Percentiles rank a stretch among this genome's conserved stretches.
Conservation (phyloP, 1,140 invertebrate species). For the Trichogramma pretiosum region DNA sequence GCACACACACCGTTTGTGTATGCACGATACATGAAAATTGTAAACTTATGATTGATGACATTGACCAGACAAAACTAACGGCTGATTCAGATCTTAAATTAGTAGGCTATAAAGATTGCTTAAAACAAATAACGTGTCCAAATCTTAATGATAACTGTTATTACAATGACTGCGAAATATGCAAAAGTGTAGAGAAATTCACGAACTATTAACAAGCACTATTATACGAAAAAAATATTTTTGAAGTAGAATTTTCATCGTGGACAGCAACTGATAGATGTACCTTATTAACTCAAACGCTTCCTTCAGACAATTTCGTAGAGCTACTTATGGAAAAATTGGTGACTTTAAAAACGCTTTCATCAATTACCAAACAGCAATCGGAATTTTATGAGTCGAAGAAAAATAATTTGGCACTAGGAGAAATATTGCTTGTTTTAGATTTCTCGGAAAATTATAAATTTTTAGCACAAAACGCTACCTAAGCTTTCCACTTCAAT, state of each 20-base stretch:
- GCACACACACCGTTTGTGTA: conserved; percentile 9
- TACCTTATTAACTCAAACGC: conserved; percentile 4
- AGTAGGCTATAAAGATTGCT: conserved; percentile 8
- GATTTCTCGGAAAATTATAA: conserved; percentile 34
- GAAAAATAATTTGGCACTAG: conserved; percentile 16
- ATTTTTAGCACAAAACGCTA: neutral
- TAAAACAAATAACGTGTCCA: neutral
- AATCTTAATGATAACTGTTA: neutral
- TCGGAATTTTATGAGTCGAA: conserved; percentile 12
- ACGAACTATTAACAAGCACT: no score
- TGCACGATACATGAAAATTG: conserved; percentile 14
- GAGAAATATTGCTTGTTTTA: conserved; percentile 17
- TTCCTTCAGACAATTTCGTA: conserved; percentile 11
- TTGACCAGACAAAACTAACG: neutral
- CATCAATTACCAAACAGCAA: conserved; percentile 22
- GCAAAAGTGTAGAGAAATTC: no score
- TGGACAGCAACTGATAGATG: conserved; percentile 11
- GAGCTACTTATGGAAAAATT: conserved; percentile 13
- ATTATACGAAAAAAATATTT: conserved; percentile 4
- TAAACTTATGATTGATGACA: conserved; percentile 7
- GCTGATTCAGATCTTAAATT: neutral
- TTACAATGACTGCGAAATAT: neutral
- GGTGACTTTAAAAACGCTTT: conserved; percentile 16
- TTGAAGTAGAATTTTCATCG: conserved; percentile 4
- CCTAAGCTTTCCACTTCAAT: neutral